Base-by-base conservation (phyloP, 2,888 invertebrate genomes). In the Melieria omissa region DNA sequence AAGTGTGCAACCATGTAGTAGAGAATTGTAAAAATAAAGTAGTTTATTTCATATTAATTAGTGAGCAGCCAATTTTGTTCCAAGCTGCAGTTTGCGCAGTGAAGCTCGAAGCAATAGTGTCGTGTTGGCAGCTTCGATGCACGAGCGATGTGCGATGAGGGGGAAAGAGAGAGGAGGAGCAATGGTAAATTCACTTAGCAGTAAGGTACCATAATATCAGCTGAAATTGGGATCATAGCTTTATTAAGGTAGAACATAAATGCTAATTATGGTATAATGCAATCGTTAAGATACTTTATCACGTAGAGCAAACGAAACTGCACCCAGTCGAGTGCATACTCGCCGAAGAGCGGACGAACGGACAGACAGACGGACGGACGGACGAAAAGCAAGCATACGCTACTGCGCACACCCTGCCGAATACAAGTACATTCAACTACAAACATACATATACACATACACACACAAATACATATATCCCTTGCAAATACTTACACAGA, bases 181-280 rank as follows among this genome's bases (percentile, higher is more conserved):
- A 87, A 84, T 86, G 87, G 86, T 87, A 86, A 86, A 83, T 83
- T 81, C 78, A 83, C 86, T 87, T 87, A 87, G 86, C 86, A 84
- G 86, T 86, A 86, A 85, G 87, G 87, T 86, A 86, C 87, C 87
- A 86, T 84, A 86, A 85, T 85, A 87, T 88, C 88, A 88, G 88
- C 88, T 88, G 88, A 88, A 86, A 86, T 89, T 87, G 90, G 91
- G 90, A 88, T 89, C 89, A 90, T 90, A 91, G 91, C 91, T 91
- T 91, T 91, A 91, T 90, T 86, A 90, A 89, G 86, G 82, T 86
- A 85, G 86, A 83, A 79, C 84, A 78, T 77, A 75, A 73, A 76
- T 71, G 73, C 72, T 75, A 75, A 75, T 74, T 73, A 75, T 75
- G 72, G 73, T 74, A 65, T 65, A 70, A 64, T 66, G 60, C 57